Base-by-base conservation (phyloP, 35 echinoderm and acorn worm genomes). In the Apostichopus californicus region DNA sequence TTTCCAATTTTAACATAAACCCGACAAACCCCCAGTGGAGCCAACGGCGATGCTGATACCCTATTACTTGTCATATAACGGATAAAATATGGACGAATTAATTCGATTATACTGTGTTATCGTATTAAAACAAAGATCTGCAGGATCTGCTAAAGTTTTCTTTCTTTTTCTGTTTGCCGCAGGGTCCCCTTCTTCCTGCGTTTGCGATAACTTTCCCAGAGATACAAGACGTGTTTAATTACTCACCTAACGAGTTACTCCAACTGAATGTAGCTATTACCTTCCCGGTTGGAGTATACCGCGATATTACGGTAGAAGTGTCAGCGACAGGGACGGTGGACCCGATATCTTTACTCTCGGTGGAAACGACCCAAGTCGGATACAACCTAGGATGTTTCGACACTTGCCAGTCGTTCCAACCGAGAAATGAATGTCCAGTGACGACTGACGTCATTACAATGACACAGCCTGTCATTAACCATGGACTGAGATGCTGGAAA, bases 311-410 rank as follows among this genome's bases (percentile, higher is more conserved):
- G 11, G 6, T 85, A 58, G 14, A 56, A 9, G 17, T 85, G 12
- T 20, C 55, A 25, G 57, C 57, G 18, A 56, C 55, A 3, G 14
- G 54, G 5, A 18, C 55, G 8, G 4, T 9, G 9, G 7, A n/a
- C 4, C 55, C 55, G 22, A 24, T 85, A 24, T 23, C 81, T 6
- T n/a, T 85, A 11, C 54, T 58, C 54, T n/a, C 81, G 5, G 55
- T 85, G 7, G 34, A 85, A 17, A 59, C 57, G 3, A n/a, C 54
- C 56, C n/a, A 85, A 11, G 57, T 59, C 3, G 81, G 81, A 18
- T 85, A 85, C 81, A 85, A 85, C 6, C 17, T 85, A 21, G 81
- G 81, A 85, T 85, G 81, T 59, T 85, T 85, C 24, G 9, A 58
- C 55, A 85, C 81, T 11, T 85, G 81, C 24, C 10, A 13, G 17